These are phyloP conservation scores for Andrena cerasifolii DNA, from an alignment of 1,140 invertebrate species.

Conservation along the genomic window DNA sequence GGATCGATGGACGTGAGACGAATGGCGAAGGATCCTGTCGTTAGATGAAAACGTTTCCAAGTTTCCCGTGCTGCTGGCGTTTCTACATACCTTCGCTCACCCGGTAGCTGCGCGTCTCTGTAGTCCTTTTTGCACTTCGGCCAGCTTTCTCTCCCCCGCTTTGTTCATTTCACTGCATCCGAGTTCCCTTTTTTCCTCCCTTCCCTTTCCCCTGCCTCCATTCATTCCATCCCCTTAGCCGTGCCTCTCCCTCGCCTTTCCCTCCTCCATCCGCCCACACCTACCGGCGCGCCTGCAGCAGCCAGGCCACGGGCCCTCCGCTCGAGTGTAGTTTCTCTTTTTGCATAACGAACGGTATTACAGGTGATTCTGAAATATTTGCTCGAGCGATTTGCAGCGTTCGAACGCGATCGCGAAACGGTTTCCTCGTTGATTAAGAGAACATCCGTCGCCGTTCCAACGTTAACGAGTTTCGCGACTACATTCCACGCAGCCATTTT, in stretches of 20 bases:
- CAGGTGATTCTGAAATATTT: slow-evolving; percentile 37
- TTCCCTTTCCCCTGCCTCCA: background rate
- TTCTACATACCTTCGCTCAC: background rate
- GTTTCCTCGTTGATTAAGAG: slow-evolving; percentile 28
- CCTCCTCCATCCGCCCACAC: too few relatives aligned
- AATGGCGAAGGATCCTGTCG: slow-evolving; percentile 31
- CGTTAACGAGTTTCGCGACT: slow-evolving; percentile 27
- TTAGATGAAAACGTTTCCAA: slow-evolving; percentile 50
- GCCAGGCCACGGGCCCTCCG: background rate
- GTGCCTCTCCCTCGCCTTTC: background rate
- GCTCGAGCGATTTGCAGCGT: slow-evolving; percentile 23
- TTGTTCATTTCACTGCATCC: slow-evolving; percentile 28
- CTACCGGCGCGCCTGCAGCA: too few relatives aligned
- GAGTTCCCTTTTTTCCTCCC: background rate
- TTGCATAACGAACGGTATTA: slow-evolving; percentile 32
- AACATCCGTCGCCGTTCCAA: slow-evolving; percentile 1
- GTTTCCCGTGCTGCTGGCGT: background rate
- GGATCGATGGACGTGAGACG: slow-evolving; percentile 54
- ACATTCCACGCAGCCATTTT: background rate
- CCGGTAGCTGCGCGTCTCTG: background rate
- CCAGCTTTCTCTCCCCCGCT: background rate
- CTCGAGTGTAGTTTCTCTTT: background rate
- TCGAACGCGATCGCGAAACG: slow-evolving; percentile 39
- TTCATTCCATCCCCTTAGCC: background rate
- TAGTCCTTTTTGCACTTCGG: background rate